These are phyloP conservation scores for Hippocampus abdominalis DNA, from an alignment of 2,113 vertebrate genomes.

Conservation along the genomic window DNA sequence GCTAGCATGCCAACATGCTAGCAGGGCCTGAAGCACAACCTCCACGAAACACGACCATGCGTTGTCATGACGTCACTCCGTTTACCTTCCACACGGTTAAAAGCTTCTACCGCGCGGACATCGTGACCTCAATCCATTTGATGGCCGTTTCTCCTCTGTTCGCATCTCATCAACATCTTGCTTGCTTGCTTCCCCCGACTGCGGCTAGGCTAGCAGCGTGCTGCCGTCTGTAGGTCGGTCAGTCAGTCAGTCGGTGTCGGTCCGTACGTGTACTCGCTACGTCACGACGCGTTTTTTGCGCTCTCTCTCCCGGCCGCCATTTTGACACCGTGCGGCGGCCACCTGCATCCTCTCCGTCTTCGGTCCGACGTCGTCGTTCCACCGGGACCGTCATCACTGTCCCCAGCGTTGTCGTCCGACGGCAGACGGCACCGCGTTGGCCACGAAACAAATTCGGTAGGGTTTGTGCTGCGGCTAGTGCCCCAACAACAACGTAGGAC, in stretches of 20 bases:
- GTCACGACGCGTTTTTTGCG: conserved; percentile 34
- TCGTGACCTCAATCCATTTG: conserved; percentile 9
- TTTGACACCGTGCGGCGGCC: conserved; percentile 13
- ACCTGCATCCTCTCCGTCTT: not conserved
- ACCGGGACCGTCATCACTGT: not conserved
- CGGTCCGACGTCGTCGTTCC: not conserved
- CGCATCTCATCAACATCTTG: conserved; percentile 1
- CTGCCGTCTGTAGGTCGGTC: not conserved
- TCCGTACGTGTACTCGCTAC: not conserved
- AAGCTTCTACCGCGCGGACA: conserved; percentile 1
- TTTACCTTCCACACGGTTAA: conserved; percentile 39
- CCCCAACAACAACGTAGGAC: not conserved
- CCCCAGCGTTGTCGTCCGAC: not conserved
- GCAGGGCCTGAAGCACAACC: not conserved
- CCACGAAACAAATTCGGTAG: not conserved
- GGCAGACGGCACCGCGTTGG: not conserved
- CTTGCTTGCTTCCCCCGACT: not conserved
- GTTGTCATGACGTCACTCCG: conserved; percentile 3
- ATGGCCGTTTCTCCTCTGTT: not conserved
- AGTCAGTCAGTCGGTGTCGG: not conserved
- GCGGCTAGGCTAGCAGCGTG: conserved; percentile 17
- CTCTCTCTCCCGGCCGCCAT: conserved; percentile 53
- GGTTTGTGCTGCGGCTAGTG: not conserved
- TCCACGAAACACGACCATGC: conserved; percentile 15
- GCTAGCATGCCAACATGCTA: not conserved